phyloP scores from a whole-genome alignment of 2,113 vertebrate genomes.

The Trichechus manatus region DNA sequence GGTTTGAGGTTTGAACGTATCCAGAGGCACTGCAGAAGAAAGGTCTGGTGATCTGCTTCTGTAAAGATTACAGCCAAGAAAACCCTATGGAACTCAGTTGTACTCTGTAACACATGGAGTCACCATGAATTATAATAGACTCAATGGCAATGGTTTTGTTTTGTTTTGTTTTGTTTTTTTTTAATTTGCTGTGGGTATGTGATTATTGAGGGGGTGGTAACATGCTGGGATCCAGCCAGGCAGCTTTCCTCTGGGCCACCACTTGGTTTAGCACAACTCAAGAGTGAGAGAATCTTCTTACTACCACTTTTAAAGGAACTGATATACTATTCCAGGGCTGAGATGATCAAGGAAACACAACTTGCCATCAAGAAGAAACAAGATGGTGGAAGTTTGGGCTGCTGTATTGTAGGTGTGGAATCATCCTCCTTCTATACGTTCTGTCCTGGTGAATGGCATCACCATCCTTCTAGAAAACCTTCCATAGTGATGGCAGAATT shows the following conservation, averaged over 20 bases:
- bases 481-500: neutral
- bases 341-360: neutral
- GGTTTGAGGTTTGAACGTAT: too few species aligned
- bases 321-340: neutral
- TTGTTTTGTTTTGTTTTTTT: too few species aligned
- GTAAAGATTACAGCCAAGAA: too few species aligned
- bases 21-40: too few species aligned
- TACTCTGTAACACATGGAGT: too few species aligned
- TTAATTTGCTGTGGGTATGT: fast-evolving
- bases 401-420: neutral
- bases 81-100: too few species aligned
- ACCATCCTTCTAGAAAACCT: neutral
- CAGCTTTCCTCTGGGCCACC: neutral
- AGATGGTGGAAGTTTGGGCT: neutral
- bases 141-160: too few species aligned
- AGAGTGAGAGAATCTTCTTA: neutral
- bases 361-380: neutral
- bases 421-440: neutral
- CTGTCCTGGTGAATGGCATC: neutral
- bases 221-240: neutral
- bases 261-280: neutral
- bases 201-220: neutral
- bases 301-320: neutral
- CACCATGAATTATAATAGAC: too few species aligned
- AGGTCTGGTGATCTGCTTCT: too few species aligned